phyloP scores from a whole-genome alignment of 1,140 invertebrate genomes.

The Muscidifurax raptorellus region DNA sequence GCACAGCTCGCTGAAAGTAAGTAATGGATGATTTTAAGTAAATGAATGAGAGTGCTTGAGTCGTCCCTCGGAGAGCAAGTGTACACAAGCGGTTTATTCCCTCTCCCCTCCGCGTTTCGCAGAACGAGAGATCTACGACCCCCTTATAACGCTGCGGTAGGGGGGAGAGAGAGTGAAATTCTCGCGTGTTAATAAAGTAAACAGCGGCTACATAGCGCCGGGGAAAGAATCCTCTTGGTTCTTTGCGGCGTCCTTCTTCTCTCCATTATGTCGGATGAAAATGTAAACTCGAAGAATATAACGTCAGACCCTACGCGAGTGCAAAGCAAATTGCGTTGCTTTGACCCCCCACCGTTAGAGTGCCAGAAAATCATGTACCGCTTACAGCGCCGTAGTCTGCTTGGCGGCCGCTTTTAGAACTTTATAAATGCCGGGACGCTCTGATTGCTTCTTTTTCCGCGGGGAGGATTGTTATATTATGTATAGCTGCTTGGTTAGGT shows the following conservation, averaged over 20 bases:
- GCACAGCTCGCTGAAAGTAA: not conserved
- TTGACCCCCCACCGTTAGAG: no score
- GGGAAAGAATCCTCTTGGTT: not conserved
- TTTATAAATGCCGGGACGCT: no score
- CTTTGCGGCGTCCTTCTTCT: not conserved
- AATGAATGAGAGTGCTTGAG: slow-evolving; percentile 4
- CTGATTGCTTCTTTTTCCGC: no score
- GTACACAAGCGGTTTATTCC: not conserved
- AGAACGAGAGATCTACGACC: not conserved
- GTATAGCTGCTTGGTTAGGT: no score
- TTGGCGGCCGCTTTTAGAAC: no score
- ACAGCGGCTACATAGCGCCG: not conserved
- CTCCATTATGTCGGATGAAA: not conserved
- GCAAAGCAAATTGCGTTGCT: not conserved
- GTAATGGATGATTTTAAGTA: slow-evolving; percentile 25
- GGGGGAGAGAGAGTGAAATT: not conserved
- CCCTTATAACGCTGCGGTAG: not conserved
- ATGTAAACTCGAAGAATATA: not conserved
- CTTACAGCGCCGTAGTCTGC: no score
- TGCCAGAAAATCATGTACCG: no score
- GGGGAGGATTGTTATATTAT: no score
- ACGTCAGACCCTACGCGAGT: not conserved
- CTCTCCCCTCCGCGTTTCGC: not conserved
- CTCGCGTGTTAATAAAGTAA: not conserved
- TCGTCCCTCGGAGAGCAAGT: not conserved